Base-by-base conservation (phyloP, 2,113 vertebrate species). In the Percina caprodes region DNA sequence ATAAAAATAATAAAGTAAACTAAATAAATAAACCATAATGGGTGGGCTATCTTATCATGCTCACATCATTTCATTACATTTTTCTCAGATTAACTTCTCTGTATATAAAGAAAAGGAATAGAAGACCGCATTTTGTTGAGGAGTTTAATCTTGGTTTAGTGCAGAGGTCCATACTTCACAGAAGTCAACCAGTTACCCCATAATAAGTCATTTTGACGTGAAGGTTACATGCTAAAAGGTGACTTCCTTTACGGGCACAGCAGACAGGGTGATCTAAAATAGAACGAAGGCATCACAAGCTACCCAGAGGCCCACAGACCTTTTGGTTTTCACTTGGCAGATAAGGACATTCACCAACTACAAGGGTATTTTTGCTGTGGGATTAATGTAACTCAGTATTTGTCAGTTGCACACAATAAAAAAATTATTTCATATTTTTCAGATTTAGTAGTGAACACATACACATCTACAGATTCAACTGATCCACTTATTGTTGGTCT, bases 201-300 rank as follows among this genome's bases (percentile, higher is more conserved):
- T 26, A 19, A 52, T 15, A 48, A 46, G 55, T 73, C 16, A 35
- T 67, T 67, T 42, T 42, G 49, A 73, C 5, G 1, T 77, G 33
- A 76, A 58, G 24, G 77, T 69, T 56, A 61, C 14, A 42, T 35
- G n/a, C 14, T 65, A 16, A 35, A 52, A 62, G 21, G 0, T 1
- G 2, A 52, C 52, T 56, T 72, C 14, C 46, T 83, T n/a, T 11
- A 42, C 65, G 39, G 58, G 39, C 58, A 24, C 0, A 70, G 63
- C 46, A 55, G 76, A 63, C 39, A 13, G 21, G 52, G n/a, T 69
- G 35, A 72, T n/a, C 42, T 51, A 67, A 74, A 89, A 78, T 83
- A 81, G 74, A 46, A 19, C 14, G 13, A 69, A 26, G 35, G 23
- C 63, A 48, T 39, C 24, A 51, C 62, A 74, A 24, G 56, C 19